Evolutionary conservation across 1,140 invertebrate species (phyloP), one percentile per base, ranked within the genome.

Genomic region (Drosophila arawakana): DNA sequence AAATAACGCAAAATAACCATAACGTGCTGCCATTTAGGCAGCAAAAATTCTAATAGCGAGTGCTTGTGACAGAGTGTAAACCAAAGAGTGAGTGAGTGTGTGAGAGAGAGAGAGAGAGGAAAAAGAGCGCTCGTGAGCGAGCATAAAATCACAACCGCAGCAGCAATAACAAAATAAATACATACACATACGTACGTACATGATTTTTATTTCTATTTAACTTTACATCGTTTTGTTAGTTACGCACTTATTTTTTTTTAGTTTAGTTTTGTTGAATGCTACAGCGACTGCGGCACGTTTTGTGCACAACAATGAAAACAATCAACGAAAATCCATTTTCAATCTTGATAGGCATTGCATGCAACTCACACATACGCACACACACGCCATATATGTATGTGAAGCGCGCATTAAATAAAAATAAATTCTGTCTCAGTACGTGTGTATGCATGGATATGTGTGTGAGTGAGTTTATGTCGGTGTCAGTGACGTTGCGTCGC

Each of bases 111-210:
- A 66, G 73, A 35, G 43, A 63, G 44, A 11, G 8, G n/a, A 60
- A 30, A 65, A 58, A 73, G 73, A 54, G 73, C 52, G 59, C 60
- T 30, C 13, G 55, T 30, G 49, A 73, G 70, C 62, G 39, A 88
- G 81, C 84, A 90, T 84, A 90, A 65, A 85, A 86, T 86, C 83
- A 71, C 73, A 75, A 59, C 58, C 65, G 50, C 72, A 57, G 75
- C 79, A 81, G 83, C 83, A 86, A 86, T 77, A 86, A 86, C 84
- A 89, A 88, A 81, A 88, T 71, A 86, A 75, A 67, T 66, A 67
- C 55, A 72, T 61, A 76, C 57, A 72, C 76, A 82, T 59, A 71
- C 75, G 72, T 63, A 78, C 61, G 60, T 81, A 62, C 58, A 61
- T 52, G 57, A 54, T 41, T 70, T 57, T 74, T 57, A 66, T 49